These are phyloP conservation scores for Cuniculus paca DNA, from an alignment of 2,797 vertebrate species.

Conservation along the genomic window DNA sequence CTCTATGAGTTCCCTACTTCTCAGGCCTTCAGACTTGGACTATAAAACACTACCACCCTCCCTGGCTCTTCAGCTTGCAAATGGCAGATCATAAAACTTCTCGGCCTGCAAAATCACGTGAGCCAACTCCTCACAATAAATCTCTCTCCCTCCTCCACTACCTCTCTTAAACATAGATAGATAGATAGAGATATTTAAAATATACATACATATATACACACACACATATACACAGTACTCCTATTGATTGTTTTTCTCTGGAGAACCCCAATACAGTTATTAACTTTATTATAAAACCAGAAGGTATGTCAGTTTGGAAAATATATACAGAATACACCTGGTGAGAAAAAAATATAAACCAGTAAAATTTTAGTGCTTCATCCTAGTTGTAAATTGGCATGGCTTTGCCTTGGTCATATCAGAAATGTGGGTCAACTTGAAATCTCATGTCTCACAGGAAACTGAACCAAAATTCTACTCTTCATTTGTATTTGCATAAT, in stretches of 20 bases:
- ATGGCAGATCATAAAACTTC: background rate
- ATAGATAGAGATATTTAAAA: background rate
- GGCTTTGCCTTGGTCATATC: background rate
- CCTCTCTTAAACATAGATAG: background rate
- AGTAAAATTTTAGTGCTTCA: slow-evolving; percentile 20
- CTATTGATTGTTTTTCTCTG: background rate
- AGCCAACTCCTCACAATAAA: background rate
- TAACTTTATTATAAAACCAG: slow-evolving; percentile 4
- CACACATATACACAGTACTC: background rate
- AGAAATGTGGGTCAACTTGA: background rate
- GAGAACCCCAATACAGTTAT: background rate
- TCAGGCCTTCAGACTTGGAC: background rate
- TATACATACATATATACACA: background rate
- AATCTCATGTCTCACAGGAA: background rate
- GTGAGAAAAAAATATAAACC: background rate
- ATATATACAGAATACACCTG: background rate
- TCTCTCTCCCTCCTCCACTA: background rate
- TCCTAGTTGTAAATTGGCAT: background rate
- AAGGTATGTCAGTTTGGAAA: background rate
- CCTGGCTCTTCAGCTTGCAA: background rate
- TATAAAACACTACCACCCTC: background rate
- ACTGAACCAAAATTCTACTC: background rate
- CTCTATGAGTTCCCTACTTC: background rate
- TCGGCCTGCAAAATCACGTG: background rate
- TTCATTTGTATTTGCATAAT: background rate